Conservation (phyloP, 2,888 invertebrate genomes). For the Pycnomerus fuliginosus region DNA sequence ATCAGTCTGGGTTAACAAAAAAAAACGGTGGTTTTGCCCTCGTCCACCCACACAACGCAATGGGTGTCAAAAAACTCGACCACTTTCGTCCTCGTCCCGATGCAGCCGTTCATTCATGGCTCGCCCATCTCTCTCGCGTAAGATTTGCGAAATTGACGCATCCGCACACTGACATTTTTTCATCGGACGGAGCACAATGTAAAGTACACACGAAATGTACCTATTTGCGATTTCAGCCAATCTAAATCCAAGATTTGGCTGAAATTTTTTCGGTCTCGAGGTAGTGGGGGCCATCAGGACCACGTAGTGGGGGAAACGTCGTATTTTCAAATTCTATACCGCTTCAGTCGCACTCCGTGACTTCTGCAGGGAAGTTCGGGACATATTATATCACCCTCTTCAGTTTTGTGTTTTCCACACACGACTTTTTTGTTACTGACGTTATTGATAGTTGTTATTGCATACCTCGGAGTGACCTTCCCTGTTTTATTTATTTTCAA, state of each 20-base stretch:
- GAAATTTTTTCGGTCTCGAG: conserved; percentile 31
- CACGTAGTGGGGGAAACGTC: conserved; percentile 22
- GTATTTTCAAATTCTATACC: conserved; percentile 19
- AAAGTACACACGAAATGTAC: conserved; percentile 11
- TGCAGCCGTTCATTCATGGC: neutral
- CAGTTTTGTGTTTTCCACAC: conserved; percentile 16
- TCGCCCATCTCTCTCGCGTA: conserved; percentile 1
- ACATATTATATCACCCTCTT: conserved; percentile 8
- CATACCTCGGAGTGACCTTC: no score
- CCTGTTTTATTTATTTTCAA: no score
- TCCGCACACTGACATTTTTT: conserved; percentile 15
- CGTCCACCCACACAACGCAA: conserved; percentile 2
- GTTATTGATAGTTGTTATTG: no score
- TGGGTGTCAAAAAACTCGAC: conserved; percentile 14
- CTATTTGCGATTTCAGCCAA: conserved; percentile 30
- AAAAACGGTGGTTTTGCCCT: no score
- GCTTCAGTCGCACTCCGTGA: conserved; percentile 31
- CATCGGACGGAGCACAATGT: neutral
- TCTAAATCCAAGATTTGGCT: conserved; percentile 37
- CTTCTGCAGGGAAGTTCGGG: conserved; percentile 24
- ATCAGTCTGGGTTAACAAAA: no score
- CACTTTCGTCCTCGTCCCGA: conserved; percentile 1
- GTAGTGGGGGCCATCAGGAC: conserved; percentile 8
- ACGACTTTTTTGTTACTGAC: no score
- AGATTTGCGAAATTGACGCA: conserved; percentile 15